phyloP scores from a whole-genome alignment of 2,888 invertebrate species.

The Polymixis lichenea region DNA sequence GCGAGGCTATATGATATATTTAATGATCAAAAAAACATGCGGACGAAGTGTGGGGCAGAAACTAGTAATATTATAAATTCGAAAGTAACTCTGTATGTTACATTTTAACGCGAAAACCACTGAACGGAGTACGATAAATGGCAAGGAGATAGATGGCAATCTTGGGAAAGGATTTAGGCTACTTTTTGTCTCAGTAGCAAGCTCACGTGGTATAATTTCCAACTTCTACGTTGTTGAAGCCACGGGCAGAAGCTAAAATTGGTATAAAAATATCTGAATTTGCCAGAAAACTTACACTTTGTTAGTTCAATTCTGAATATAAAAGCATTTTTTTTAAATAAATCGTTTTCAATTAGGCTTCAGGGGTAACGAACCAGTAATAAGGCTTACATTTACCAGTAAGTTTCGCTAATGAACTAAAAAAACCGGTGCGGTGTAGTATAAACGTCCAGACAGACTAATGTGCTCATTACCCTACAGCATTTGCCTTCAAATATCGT shows the following conservation, averaged over 20 bases:
- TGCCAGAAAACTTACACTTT: neutral
- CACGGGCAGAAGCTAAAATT: neutral
- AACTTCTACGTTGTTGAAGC: too few species aligned
- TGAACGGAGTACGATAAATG: too few species aligned
- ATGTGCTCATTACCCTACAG: slow-evolving; percentile 54
- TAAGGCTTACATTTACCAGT: slow-evolving; percentile 31
- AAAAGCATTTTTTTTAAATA: slow-evolving; percentile 1
- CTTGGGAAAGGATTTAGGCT: too few species aligned
- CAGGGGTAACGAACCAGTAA: slow-evolving; percentile 17
- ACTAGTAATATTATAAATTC: too few species aligned
- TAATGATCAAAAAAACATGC: too few species aligned
- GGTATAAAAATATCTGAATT: neutral
- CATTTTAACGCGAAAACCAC: too few species aligned
- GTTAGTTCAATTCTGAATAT: neutral
- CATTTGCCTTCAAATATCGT: slow-evolving; percentile 40
- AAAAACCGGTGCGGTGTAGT: slow-evolving; percentile 36
- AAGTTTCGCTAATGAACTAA: slow-evolving; percentile 51
- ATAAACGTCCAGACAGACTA: slow-evolving; percentile 51
- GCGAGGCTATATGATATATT: too few species aligned
- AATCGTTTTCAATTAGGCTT: slow-evolving; percentile 24
- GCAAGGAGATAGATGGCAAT: too few species aligned
- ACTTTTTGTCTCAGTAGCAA: too few species aligned
- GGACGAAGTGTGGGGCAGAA: too few species aligned
- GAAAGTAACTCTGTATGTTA: too few species aligned
- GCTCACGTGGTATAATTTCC: too few species aligned